Evolutionary conservation across 2,797 vertebrate genomes (phyloP).

Genomic region (Microcaecilia unicolor): DNA sequence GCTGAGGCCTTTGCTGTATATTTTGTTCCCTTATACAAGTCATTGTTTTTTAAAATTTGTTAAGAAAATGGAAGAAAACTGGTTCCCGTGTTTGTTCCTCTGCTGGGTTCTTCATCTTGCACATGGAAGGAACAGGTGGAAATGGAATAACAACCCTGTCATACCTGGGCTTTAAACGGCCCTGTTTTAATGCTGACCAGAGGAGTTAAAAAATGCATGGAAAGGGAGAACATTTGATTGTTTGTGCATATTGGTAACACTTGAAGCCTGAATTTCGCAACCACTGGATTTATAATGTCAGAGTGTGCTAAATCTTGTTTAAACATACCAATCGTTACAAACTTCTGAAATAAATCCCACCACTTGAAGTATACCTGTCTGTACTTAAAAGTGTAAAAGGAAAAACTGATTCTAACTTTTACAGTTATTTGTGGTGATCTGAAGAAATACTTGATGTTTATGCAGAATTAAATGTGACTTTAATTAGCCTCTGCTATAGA

Average conservation of each 20-base stretch:
- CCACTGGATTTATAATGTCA: constrained; percentile 60
- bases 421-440: constrained; percentile 47
- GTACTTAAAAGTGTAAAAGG: constrained; percentile 43
- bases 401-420: constrained; percentile 37
- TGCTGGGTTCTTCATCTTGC: constrained; percentile 52
- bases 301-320: constrained; percentile 65
- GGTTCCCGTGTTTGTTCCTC: constrained; percentile 47
- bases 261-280: constrained; percentile 67
- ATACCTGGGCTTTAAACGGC: constrained; percentile 54
- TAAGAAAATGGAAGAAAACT: constrained; percentile 55
- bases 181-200: constrained; percentile 55
- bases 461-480: constrained; percentile 53
- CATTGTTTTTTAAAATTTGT: constrained; percentile 58
- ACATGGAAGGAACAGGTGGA: constrained; percentile 57
- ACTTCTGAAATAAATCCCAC: constrained; percentile 59
- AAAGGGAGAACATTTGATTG: constrained; percentile 59
- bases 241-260: constrained; percentile 62
- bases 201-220: constrained; percentile 61
- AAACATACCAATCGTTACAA: constrained; percentile 56
- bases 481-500: constrained; percentile 40
- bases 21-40: constrained; percentile 61
- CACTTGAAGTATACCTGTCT: constrained; percentile 52
- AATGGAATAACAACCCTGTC: constrained; percentile 50
- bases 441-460: constrained; percentile 47
- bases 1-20: constrained; percentile 49